Conservation (phyloP, 2,888 invertebrate genomes). For the Drosophila crucigera region DNA sequence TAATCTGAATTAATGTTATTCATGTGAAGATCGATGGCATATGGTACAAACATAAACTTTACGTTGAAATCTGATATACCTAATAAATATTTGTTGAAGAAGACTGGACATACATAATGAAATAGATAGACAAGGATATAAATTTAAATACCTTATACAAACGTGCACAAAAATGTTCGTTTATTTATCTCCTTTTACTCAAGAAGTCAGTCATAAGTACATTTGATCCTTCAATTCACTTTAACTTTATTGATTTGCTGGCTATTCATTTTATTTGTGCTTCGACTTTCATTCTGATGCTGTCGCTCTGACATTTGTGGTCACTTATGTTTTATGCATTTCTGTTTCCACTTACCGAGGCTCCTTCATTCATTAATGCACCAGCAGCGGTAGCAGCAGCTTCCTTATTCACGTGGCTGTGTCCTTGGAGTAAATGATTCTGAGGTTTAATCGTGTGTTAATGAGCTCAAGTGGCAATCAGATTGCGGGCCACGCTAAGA, state of each 20-base stretch:
- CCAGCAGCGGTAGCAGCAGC: slow-evolving; percentile 7
- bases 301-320: background rate
- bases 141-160: background rate
- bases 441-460: slow-evolving; percentile 77
- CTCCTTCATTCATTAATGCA: slow-evolving; percentile 54
- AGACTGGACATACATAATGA: background rate
- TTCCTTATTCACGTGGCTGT: slow-evolving; percentile 28
- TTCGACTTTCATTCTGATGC: background rate
- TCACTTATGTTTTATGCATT: slow-evolving; percentile 64
- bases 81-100: background rate
- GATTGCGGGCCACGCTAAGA: slow-evolving; percentile 58
- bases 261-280: slow-evolving; percentile 1
- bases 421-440: slow-evolving; percentile 60
- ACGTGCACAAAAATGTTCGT: background rate
- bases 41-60: too few species aligned
- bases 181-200: background rate
- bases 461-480: slow-evolving; percentile 78
- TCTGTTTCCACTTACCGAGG: slow-evolving; percentile 37
- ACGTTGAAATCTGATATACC: background rate
- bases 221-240: background rate
- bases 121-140: background rate
- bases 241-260: slow-evolving; percentile 39
- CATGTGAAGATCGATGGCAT: background rate
- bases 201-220: background rate
- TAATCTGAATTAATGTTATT: background rate